phyloP scores from a whole-genome alignment of 2,888 invertebrate genomes.

The Homarus gammarus region DNA sequence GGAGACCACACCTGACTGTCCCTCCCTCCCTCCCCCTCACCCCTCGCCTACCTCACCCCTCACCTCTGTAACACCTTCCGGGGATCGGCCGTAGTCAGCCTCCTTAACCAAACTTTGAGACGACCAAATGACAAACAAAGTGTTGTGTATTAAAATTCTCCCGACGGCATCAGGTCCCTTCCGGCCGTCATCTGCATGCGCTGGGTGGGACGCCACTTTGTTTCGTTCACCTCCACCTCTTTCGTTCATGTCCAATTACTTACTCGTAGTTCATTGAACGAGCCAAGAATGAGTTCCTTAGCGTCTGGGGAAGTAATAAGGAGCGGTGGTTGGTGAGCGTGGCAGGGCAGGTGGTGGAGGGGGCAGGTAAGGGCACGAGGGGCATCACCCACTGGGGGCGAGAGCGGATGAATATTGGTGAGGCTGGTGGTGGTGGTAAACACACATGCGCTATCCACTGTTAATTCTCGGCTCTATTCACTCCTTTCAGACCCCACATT shows the following conservation, averaged over 20 bases:
- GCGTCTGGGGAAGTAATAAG: neutral
- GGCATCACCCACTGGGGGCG: neutral
- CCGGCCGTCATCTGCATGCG: neutral
- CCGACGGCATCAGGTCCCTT: neutral
- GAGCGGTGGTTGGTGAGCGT: no score
- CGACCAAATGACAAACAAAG: neutral
- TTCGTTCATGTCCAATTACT: neutral
- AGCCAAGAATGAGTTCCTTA: neutral
- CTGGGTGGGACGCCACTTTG: neutral
- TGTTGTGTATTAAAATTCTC: neutral
- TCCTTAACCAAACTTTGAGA: neutral
- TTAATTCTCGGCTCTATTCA: neutral
- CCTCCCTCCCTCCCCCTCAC: neutral
- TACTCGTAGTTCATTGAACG: neutral
- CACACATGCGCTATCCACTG: neutral
- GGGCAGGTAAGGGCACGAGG: neutral
- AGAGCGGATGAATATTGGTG: neutral
- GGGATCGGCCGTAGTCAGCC: neutral
- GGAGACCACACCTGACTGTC: no score
- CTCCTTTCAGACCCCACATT: neutral
- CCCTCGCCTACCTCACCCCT: neutral
- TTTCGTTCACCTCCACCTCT: neutral
- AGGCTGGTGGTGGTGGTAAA: neutral
- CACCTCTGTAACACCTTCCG: neutral
- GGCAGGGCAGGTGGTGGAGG: neutral